Evolutionary conservation across 2,797 vertebrate genomes (phyloP), one percentile per base, ranked within the genome.

Genomic region (Paguma larvata): DNA sequence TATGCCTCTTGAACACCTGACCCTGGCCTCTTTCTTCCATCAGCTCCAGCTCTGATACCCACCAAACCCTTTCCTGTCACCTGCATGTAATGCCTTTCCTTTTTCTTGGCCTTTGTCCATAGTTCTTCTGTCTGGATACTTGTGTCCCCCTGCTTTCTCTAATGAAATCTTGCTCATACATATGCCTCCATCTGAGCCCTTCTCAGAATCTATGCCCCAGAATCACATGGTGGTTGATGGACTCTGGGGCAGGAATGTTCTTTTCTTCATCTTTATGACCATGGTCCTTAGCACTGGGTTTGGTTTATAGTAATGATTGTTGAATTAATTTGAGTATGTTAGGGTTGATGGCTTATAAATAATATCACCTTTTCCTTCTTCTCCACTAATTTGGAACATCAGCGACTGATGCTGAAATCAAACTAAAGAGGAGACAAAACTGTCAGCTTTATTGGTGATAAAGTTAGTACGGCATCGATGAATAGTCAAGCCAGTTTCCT

Each of bases 261-360:
- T 38, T 93, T 32, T 73, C 11, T 30, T 68, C 19, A 23, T 62
- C n/a, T 67, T 59, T 65, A 32, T 85, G 9, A 44, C 87, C 51
- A 19, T 15, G 13, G 5, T 65, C 72, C 62, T 48, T 68, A 65
- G 8, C 2, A 5, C 18, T n/a, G 34, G 34, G 62, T 80, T 51
- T 95, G 48, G 12, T n/a, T 80, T 67, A 30, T 2, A 62, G 44
- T 51, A 14, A 53, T 72, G 77, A 38, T 11, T 75, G 5, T 21
- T 84, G 59, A 85, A 78, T 93, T 91, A n/a, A 59, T 79, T 75
- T 68, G 51, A 62, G 44, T 80, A 70, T 32, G 13, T 80, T 87
- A 65, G 32, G 65, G 27, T 77, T 86, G 65, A 18, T 59, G 83
- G 87, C 9, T 95, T 97, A 68, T 82, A 91, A 96, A 91, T 23